Base-by-base conservation (phyloP, 1,140 invertebrate species). In the Lasioglossum baleicum region DNA sequence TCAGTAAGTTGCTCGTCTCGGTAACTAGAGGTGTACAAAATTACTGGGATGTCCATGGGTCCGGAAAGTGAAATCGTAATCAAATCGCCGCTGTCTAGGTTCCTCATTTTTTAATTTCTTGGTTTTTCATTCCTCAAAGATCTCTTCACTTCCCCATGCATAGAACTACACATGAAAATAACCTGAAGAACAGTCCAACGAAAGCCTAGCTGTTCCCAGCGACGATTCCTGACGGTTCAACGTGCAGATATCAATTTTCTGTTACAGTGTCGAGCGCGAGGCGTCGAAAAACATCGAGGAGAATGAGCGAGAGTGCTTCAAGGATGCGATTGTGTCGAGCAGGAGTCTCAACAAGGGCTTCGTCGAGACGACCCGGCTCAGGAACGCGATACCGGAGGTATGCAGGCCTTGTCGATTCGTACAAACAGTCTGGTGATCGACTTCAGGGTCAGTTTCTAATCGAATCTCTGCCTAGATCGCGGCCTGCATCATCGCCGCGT, bases 401-500 rank as follows among this genome's bases (percentile, higher is more conserved):
- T 63, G 35, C 26, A 11, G 40, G 31, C 6, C 26, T 26, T 4
- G 7, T 5, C 26, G 8, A 15, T 13, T 26, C 60, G 22, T 15
- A 35, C 15, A 5, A 20, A 40, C 13, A 17, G 15, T 17, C 15
- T 4, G 13, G 13, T 64, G 8, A 31, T 26, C 26, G 7, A 26
- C 60, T 61, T 10, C 31, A 13, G 15, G 7, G 4, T 31, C 5
- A 64, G 17, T 8, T 6, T 42, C 11, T 51, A 71, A 77, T 26
- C 4, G 31, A 10, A n/a, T 61, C 13, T 42, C 17, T 67, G 10
- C 20, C 0, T 72, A 94, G 94, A 92, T 95, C 31, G 75, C 92
- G n/a, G 93, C 94, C 11, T 93, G 94, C 78, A 86, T 94, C n/a
- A 90, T 94, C 20, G 92, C 94, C 7, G 93, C 93, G 7, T 92